A percentile compares a stretch with the other conserved stretches of the same genome.
These are phyloP conservation scores for Megastigmus dorsalis DNA, from an alignment of 2,888 invertebrate species.

Conservation along the genomic window DNA sequence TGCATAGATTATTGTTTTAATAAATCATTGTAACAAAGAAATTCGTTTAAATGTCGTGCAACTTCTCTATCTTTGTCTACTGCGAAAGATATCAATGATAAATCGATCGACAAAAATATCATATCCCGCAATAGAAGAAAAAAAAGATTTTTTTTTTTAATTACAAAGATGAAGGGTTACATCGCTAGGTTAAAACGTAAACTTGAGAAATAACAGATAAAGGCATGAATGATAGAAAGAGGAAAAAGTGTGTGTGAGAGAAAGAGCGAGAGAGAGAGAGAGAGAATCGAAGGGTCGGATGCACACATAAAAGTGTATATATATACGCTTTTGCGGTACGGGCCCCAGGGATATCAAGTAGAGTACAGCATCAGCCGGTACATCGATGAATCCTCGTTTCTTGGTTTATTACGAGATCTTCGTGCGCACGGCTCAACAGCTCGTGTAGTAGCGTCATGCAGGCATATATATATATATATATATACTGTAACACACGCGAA, in stretches of 20 bases:
- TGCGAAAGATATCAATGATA: no score
- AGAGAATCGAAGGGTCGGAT: no score
- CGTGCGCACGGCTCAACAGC: no score
- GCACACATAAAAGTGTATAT: background rate
- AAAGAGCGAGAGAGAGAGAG: background rate
- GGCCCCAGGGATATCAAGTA: conserved; percentile 71
- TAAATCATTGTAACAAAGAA: no score
- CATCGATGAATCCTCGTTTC: conserved; percentile 36
- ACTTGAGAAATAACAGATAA: background rate
- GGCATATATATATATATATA: no score
- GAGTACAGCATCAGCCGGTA: conserved; percentile 61
- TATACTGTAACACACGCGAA: no score
- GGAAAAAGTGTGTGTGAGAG: background rate
- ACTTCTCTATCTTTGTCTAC: no score
- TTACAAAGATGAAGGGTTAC: no score
- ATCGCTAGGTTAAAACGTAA: no score
- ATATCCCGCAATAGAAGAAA: background rate
- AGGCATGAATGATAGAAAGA: background rate
- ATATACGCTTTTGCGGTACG: conserved; percentile 4
- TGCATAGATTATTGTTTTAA: no score
- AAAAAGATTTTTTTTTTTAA: no score
- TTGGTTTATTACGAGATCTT: conserved; percentile 30
- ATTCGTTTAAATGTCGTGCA: no score
- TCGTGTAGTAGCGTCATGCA: background rate
- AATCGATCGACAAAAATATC: background rate